phyloP scores from a whole-genome alignment of 2,888 invertebrate genomes.

The Criorhina ranunculi region DNA sequence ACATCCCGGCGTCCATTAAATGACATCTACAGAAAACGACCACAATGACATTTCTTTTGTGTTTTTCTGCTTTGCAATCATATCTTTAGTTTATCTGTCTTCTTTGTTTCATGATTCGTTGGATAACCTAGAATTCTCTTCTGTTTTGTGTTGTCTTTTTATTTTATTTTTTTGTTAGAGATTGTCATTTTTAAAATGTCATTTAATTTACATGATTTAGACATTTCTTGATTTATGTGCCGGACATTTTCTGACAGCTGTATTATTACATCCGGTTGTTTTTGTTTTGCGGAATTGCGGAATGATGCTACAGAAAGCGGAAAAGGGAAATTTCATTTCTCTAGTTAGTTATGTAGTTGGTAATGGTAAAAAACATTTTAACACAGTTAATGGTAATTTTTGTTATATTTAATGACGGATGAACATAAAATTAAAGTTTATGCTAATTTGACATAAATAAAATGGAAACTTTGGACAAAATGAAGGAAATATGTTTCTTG shows the following conservation, averaged over 20 bases:
- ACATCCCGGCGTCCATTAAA: constrained; percentile 12
- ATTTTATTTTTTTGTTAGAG: neutral
- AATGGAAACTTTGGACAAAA: constrained; percentile 5
- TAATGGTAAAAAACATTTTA: too few relatives aligned
- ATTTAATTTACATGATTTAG: constrained; percentile 52
- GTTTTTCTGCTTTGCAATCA: constrained; percentile 5
- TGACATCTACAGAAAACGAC: constrained; percentile 20
- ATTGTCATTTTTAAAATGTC: constrained; percentile 50
- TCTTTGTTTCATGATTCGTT: constrained; percentile 45
- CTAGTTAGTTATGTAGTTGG: too few relatives aligned
- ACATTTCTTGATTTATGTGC: constrained; percentile 52
- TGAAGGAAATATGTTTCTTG: neutral
- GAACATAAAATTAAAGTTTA: constrained; percentile 8
- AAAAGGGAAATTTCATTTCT: constrained; percentile 3
- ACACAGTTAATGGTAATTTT: constrained; percentile 3
- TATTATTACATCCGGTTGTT: constrained; percentile 13
- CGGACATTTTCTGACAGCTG: constrained; percentile 41
- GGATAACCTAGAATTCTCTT: constrained; percentile 13
- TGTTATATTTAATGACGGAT: constrained; percentile 15
- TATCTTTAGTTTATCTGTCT: neutral
- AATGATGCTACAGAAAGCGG: neutral
- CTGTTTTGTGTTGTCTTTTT: constrained; percentile 4
- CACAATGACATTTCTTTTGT: constrained; percentile 26
- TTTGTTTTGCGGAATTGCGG: neutral
- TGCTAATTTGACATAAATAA: constrained; percentile 16